Conservation (phyloP, 2,888 invertebrate genomes). For the Chrysolina haemoptera region DNA sequence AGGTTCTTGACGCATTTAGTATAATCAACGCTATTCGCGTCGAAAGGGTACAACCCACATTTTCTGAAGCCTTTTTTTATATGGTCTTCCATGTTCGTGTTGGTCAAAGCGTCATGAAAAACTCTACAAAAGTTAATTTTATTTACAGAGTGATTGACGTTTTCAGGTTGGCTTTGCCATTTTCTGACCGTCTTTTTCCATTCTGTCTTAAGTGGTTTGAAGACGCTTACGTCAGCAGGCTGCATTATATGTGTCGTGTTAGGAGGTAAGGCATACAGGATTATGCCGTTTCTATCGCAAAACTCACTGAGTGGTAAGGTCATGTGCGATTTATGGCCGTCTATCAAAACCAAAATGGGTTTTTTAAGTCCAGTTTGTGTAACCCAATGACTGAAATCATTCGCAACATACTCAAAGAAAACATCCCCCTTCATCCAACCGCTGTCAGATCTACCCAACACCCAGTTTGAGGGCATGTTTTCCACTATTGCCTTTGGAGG, state of each 20-base stretch:
- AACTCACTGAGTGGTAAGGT: constrained; percentile 46
- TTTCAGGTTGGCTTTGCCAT: constrained; percentile 32
- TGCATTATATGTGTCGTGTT: no score
- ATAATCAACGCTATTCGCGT: no score
- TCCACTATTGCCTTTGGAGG: constrained; percentile 31
- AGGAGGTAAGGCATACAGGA: constrained; percentile 46
- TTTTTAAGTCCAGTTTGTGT: no score
- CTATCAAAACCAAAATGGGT: no score
- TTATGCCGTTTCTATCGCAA: constrained; percentile 48
- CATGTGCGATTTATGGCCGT: constrained; percentile 55
- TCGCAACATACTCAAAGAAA: constrained; percentile 52
- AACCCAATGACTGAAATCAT: constrained; percentile 47
- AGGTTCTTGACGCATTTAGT: no score
- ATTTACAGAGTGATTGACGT: constrained; percentile 27
- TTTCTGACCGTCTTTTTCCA: constrained; percentile 33
- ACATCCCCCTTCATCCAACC: constrained; percentile 43
- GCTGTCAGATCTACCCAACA: constrained; percentile 30
- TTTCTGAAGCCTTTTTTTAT: constrained; percentile 30
- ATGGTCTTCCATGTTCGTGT: not conserved
- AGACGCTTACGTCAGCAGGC: constrained; percentile 23
- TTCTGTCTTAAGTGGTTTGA: constrained; percentile 26
- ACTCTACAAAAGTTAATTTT: constrained; percentile 36
- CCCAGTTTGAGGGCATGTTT: constrained; percentile 46
- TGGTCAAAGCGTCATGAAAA: not conserved
- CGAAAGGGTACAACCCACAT: no score